Evolutionary conservation across 2,797 vertebrate genomes (phyloP), one percentile per base, ranked within the genome.

Genomic region (Aselliscus stoliczkanus): DNA sequence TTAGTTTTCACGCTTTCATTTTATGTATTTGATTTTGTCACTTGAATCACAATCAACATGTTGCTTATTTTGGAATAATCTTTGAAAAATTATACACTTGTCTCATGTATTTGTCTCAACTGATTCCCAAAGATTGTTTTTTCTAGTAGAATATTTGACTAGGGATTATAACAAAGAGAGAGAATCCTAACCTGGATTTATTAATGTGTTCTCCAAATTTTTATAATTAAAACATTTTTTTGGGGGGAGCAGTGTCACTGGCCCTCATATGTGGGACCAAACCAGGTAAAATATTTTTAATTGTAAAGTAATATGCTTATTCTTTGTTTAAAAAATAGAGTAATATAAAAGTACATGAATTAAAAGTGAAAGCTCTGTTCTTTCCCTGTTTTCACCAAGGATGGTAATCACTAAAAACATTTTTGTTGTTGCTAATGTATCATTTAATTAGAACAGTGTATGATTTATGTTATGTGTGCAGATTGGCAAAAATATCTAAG

Each of bases 261-360:
- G n/a, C n/a, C n/a, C n/a, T n/a, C n/a, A n/a, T n/a, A n/a, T n/a
- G n/a, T n/a, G n/a, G n/a, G n/a, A n/a, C n/a, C n/a, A n/a, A n/a
- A n/a, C n/a, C n/a, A n/a, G n/a, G n/a, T 81, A 54, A 94, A 83
- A 25, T 85, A 64, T 79, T 90, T 95, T 77, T 85, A 90, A 29
- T 81, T 86, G 3, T 92, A 82, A 94, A 77, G 44, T 65, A 81
- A 50, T 77, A 34, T 76, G 12, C 25, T 65, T 87, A 72, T 81
- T 54, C 29, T 73, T 76, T 52, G 25, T 42, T 42, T 73, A 85
- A 90, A 90, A 90, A 85, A 62, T 89, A 86, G 37, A 76, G 27
- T 73, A 72, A 75, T 76, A 31, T 47, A 67, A 77, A 82, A 77
- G 17, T 82, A 56, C 25, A 23, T 88, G 29, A 90, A 52, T 84